A percentile compares a stretch with the other conserved stretches of the same genome.
Conservation (phyloP, 2,113 vertebrate genomes). For the Sigmodon hispidus region DNA sequence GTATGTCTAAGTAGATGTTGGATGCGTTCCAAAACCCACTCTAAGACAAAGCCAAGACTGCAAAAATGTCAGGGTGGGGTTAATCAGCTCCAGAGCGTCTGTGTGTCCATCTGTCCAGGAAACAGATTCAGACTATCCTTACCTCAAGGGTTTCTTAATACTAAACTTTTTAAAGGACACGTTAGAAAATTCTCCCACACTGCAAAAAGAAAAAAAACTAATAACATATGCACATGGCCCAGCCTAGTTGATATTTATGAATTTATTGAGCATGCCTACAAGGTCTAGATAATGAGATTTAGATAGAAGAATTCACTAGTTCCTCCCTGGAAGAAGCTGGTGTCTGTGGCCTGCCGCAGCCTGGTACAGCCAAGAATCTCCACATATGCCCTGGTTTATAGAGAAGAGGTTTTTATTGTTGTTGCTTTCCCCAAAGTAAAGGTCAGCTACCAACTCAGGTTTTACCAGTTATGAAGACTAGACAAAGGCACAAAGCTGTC, state of each 20-base stretch:
- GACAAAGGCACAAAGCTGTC: background rate
- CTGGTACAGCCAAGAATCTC: background rate
- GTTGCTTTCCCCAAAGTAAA: background rate
- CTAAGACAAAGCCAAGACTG: slow-evolving; percentile 72
- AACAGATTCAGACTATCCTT: slow-evolving; percentile 47
- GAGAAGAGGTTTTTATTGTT: background rate
- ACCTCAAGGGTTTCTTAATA: slow-evolving; percentile 34
- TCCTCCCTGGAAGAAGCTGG: background rate
- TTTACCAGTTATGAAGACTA: background rate
- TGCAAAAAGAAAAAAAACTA: background rate
- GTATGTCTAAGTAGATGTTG: slow-evolving; percentile 83
- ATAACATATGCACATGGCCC: background rate
- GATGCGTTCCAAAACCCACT: slow-evolving; percentile 82
- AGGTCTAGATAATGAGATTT: slow-evolving; percentile 43
- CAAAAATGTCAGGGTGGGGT: slow-evolving; percentile 74
- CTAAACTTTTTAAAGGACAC: slow-evolving; percentile 36
- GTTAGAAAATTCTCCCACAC: background rate
- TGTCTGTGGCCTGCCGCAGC: background rate
- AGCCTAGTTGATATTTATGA: background rate
- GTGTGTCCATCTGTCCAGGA: slow-evolving; percentile 69
- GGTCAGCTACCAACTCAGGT: background rate
- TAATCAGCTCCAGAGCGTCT: slow-evolving; percentile 71
- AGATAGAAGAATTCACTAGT: background rate
- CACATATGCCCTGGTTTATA: background rate
- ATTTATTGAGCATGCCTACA: slow-evolving; percentile 22